Evolutionary conservation across 2,888 invertebrate species (phyloP), one percentile per base, ranked within the genome.

Genomic region (Campoplex capitator): DNA sequence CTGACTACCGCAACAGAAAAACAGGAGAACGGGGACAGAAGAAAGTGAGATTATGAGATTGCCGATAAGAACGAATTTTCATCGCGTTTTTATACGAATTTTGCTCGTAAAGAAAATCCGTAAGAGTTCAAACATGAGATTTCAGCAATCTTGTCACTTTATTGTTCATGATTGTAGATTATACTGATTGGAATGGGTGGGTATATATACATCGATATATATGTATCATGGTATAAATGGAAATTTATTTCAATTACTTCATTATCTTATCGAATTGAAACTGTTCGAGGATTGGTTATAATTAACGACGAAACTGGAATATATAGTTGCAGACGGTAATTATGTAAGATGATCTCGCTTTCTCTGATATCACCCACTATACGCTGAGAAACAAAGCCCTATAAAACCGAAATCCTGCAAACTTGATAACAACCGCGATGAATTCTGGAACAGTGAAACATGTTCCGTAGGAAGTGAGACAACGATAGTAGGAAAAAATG

Each of bases 1-100:
- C 23, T 28, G 62, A n/a, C 54, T 3, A 58, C 35, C n/a, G 32
- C 35, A 32, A 23, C 18, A 67, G 35, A 23, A 18, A 54, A 28
- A 54, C 28, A 28, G 38, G 54, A 70, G 9, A 65, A 74, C 58
- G 51, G 58, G 18, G 51, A 82, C n/a, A 48, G 13, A 48, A 62
- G 70, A 77, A 74, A 67, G 32, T 42, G 42, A 48, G 42, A 45
- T 9, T 48, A 45, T 16, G 42, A 58, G 67, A 82, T 78, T 65
- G 71, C 81, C 56, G 65, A 18, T 45, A 51, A 65, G 45, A 35
- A 54, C n/a, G 18, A 51, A 11, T n/a, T 78, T 78, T 54, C 18
- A 68, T 78, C 11, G 28, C 28, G 35, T 23, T 23, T 16, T 35
- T 51, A 54, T 74, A 58, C 13, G 42, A 42, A 56, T 35, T 23